Percentiles rank a stretch among this genome's conserved stretches.
Evolutionary conservation across 2,113 vertebrate species (phyloP).

Genomic region (Mesoclemmys tuberculata): DNA sequence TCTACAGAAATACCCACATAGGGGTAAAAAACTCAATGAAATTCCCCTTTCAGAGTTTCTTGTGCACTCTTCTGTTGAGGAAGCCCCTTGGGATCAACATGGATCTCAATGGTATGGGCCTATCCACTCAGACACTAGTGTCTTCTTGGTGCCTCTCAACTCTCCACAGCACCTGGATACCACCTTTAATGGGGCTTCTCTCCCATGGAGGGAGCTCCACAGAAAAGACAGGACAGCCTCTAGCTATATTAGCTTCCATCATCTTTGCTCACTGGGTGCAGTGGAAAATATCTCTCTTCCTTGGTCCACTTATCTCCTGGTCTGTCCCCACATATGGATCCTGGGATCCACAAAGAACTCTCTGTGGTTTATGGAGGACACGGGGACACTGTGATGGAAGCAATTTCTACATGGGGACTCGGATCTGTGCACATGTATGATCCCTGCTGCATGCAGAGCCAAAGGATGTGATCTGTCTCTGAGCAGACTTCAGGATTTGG

Average conservation of each 20-base stretch:
- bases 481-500: neutral
- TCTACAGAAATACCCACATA: neutral
- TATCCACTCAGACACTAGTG: neutral
- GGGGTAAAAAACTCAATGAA: neutral
- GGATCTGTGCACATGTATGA: neutral
- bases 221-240: neutral
- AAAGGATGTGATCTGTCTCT: neutral
- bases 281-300: neutral
- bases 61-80: neutral
- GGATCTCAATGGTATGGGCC: neutral
- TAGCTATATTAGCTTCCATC: neutral
- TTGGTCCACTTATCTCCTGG: neutral
- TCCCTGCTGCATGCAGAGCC: neutral
- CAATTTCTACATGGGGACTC: neutral
- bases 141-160: neutral
- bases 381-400: neutral
- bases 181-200: neutral
- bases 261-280: neutral
- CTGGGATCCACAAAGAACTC: neutral
- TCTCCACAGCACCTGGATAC: neutral
- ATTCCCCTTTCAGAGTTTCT: neutral
- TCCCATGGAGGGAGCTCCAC: neutral
- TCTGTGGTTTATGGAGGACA: neutral
- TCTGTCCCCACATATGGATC: neutral
- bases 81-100: neutral